These are phyloP conservation scores for Mamestra brassicae DNA, from an alignment of 2,888 invertebrate genomes.

Conservation along the genomic window DNA sequence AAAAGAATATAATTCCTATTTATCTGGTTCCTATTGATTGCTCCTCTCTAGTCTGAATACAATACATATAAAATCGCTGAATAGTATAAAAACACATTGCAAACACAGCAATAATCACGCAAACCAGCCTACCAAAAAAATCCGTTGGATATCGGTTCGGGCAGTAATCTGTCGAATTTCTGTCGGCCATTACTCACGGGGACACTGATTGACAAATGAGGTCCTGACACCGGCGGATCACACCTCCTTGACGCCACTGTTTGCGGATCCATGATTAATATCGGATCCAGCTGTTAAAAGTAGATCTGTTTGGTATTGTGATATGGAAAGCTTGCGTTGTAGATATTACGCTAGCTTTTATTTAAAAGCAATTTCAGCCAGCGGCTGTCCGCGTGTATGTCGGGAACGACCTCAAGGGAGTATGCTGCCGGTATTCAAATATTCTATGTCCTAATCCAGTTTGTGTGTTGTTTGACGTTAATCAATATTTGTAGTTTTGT, in stretches of 20 bases:
- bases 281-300: conserved; percentile 31
- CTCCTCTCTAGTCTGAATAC: neutral
- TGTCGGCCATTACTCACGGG: conserved; percentile 55
- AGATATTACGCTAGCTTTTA: neutral
- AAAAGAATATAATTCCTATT: neutral
- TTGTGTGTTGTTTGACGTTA: too few species aligned
- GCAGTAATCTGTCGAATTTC: conserved; percentile 42
- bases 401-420: too few species aligned
- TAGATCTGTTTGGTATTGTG: conserved; percentile 13
- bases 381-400: too few species aligned
- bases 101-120: neutral
- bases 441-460: too few species aligned
- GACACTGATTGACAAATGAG: conserved; percentile 67
- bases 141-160: conserved; percentile 26
- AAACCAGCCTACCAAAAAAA: conserved; percentile 7
- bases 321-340: neutral
- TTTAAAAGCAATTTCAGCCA: too few species aligned
- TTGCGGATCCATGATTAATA: conserved; percentile 46
- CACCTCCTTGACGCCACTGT: conserved; percentile 38
- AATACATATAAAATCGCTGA: too few species aligned
- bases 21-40: neutral
- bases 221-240: conserved; percentile 20
- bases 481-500: too few species aligned
- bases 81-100: neutral
- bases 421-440: too few species aligned